These are phyloP conservation scores for Enoplosus armatus DNA, from an alignment of 2,797 vertebrate species.

Conservation along the genomic window DNA sequence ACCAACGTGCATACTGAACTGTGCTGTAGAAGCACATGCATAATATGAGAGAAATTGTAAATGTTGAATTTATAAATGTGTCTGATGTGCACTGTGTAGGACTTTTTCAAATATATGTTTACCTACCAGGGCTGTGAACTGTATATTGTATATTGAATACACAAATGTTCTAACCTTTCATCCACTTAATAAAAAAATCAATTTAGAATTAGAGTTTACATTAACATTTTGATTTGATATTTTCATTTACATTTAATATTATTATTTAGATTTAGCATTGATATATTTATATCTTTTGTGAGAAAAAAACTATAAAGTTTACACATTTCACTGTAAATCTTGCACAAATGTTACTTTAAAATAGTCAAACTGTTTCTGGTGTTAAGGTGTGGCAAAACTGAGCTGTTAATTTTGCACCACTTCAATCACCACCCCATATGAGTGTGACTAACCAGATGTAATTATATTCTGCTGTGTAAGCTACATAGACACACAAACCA, in stretches of 20 bases:
- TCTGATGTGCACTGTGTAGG: too few species aligned
- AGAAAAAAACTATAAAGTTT: neutral
- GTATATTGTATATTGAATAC: too few species aligned
- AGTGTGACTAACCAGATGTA: constrained; percentile 10
- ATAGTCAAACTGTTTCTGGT: neutral
- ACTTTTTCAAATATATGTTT: too few species aligned
- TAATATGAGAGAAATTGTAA: neutral
- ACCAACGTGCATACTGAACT: neutral
- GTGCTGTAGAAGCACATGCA: neutral
- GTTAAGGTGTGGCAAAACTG: neutral
- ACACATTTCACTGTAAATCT: neutral
- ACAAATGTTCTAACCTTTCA: too few species aligned
- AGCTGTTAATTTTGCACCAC: neutral
- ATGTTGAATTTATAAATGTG: neutral
- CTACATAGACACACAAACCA: constrained; percentile 4
- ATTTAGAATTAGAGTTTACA: too few species aligned
- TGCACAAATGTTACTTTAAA: neutral
- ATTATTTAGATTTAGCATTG: neutral
- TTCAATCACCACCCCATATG: neutral
- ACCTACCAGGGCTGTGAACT: too few species aligned
- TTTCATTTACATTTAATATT: neutral
- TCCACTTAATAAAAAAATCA: too few species aligned
- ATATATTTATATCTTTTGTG: neutral
- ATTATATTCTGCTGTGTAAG: constrained; percentile 23
- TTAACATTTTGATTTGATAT: neutral